Evolutionary conservation across 2,888 invertebrate genomes (phyloP), one percentile per base, ranked within the genome.

Genomic region (Spialia ferax): DNA sequence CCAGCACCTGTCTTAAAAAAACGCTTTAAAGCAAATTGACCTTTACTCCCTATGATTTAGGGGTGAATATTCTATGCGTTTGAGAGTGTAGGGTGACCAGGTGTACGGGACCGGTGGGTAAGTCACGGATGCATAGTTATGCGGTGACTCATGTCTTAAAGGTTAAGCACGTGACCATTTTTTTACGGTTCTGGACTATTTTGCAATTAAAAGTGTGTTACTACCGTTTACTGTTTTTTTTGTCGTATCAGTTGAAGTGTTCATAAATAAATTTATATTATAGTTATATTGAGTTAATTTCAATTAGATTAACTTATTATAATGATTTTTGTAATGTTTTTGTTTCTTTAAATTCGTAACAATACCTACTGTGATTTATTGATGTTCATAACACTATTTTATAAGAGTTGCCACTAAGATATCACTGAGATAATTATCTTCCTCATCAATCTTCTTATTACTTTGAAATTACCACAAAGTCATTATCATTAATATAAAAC

Each of bases 121-220:
- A 79, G 76, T 76, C 86, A 88, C 85, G 70, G 82, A 85, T 84
- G 81, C 74, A 79, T 78, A 75, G 64, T 75, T 75, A 75, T 82
- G 85, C 84, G 68, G 72, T 89, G 87, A 88, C 77, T 74, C 75
- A 70, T 75, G 76, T 79, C 76, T 75, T 73, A 79, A 82, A 85
- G 86, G 86, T 86, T 83, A 81, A 74, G 42, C 89, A 85, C 87
- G 88, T 89, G 89, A 85, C 79, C 83, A 85, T 70, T 82, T 82
- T n/a, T 79, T 83, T 77, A 70, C 48, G 54, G 45, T 32, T 23
- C 20, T 38, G 10, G 1, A 20, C 48, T 48, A 48, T 20, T 48
- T 48, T 48, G 11, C 20, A 20, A 48, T 48, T 48, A 6, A 20
- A 48, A 48, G 4, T 45, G 6, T 4, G 6, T 15, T 45, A 5